Base-by-base conservation (phyloP, 2,113 vertebrate genomes). In the Garra rufa region DNA sequence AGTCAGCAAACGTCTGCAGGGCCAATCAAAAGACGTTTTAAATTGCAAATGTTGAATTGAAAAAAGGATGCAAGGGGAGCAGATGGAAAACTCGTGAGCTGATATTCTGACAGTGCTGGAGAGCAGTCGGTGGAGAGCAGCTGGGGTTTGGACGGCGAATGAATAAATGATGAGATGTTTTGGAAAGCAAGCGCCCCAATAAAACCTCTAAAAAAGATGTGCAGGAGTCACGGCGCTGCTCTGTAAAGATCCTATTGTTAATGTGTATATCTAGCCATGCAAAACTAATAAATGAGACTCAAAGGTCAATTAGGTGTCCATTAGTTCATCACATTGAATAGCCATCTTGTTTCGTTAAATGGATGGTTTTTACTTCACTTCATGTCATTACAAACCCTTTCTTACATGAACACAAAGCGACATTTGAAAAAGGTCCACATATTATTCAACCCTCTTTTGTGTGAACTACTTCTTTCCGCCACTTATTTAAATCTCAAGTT, bases 131-230 rank as follows among this genome's bases (percentile, higher is more conserved):
- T 41, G 91, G 91, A 89, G 89, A 65, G 46, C 89, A 89, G 90
- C 90, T 89, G 88, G 83, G 65, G 90, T 89, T 89, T 89, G 88
- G 88, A 89, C 89, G 91, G 90, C 85, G 84, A 87, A 89, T 91
- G 90, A 93, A 93, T 92, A 91, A 93, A 92, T 90, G 88, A 93
- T 86, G 88, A 84, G 80, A 89, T 91, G 86, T 91, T 92, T 92
- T 87, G 89, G 84, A 86, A 73, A 87, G 83, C 83, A 87, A 85
- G 85, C 85, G 88, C 87, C 63, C 85, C 87, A 70, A 87, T 63
- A 79, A 84, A 84, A 50, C 34, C 17, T 43, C 13, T 61, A 71
- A 84, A 71, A 59, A n/a, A 17, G 34, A 26, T n/a, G 82, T 63
- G 19, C 28, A 6, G 19, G 83, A 75, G 82, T 83, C 57, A 65